Percentiles rank a stretch among this genome's conserved stretches.
phyloP scores from a whole-genome alignment of 1,140 invertebrate species.

The Apis laboriosa region DNA sequence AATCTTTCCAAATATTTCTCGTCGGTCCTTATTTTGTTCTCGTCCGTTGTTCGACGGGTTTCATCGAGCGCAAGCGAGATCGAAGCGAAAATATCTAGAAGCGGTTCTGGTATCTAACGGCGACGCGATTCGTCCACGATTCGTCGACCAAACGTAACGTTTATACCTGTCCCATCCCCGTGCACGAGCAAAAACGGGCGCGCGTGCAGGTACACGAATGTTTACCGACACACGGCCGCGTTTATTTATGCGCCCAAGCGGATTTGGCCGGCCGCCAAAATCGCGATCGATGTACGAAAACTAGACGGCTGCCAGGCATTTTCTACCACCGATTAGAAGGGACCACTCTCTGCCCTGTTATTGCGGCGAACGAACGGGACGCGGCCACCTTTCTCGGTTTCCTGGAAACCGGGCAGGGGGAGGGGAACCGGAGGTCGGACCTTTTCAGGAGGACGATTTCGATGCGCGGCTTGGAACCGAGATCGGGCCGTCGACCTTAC shows the following conservation, averaged over 20 bases:
- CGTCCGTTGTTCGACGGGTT: no score
- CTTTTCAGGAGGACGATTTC: conserved; percentile 29
- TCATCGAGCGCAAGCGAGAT: background rate
- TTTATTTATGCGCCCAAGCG: conserved; percentile 63
- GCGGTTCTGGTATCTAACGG: background rate
- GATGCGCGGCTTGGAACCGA: background rate
- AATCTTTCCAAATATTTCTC: no score
- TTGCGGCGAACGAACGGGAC: background rate
- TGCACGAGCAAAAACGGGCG: background rate
- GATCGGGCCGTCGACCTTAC: conserved; percentile 42
- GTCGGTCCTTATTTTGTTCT: no score
- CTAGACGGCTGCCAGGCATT: conserved; percentile 33
- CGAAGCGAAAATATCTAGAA: background rate
- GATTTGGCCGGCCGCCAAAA: conserved; percentile 53
- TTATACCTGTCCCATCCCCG: background rate
- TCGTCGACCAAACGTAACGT: no score
- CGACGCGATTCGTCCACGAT: background rate
- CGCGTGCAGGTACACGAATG: conserved; percentile 17
- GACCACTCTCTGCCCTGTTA: conserved; percentile 12
- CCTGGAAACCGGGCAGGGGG: background rate
- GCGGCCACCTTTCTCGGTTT: conserved; percentile 19
- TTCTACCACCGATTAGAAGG: conserved; percentile 3
- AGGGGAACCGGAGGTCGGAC: background rate
- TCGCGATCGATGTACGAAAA: conserved; percentile 54
- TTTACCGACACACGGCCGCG: conserved; percentile 39